A percentile compares a stretch with the other conserved stretches of the same genome.
Conservation (phyloP, 2,888 invertebrate species). For the Clanis bilineata region DNA sequence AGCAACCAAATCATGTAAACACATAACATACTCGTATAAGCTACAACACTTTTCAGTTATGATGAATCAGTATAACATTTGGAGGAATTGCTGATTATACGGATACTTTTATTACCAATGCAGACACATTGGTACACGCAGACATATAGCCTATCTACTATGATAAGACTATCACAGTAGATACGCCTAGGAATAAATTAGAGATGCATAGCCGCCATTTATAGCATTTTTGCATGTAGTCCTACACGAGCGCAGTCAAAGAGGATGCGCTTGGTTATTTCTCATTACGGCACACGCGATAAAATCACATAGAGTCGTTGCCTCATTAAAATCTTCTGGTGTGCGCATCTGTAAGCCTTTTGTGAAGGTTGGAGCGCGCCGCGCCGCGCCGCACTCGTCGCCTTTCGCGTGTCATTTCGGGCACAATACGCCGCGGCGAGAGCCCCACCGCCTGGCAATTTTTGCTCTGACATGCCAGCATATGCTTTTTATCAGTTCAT, state of each 20-base stretch:
- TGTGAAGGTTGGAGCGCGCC: slow-evolving; percentile 70
- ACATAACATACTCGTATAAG: too few species aligned
- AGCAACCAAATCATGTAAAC: background rate
- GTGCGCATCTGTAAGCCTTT: slow-evolving; percentile 81
- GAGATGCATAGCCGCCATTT: slow-evolving; percentile 47
- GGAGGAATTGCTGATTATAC: background rate
- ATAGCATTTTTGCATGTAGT: slow-evolving; percentile 63
- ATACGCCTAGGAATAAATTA: slow-evolving; percentile 35
- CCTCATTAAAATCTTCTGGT: slow-evolving; percentile 83
- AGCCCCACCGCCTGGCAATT: slow-evolving; percentile 61
- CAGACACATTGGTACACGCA: too few species aligned
- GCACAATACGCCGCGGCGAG: slow-evolving; percentile 68
- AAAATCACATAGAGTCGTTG: slow-evolving; percentile 81
- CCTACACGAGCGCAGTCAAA: slow-evolving; percentile 66
- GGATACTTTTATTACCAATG: background rate
- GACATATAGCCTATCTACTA: too few species aligned
- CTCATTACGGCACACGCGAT: slow-evolving; percentile 80
- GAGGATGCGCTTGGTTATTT: slow-evolving; percentile 81
- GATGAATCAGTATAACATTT: background rate
- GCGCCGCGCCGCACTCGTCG: slow-evolving; percentile 75
- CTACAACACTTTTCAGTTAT: background rate
- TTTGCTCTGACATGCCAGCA: slow-evolving; percentile 62
- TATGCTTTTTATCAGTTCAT: slow-evolving; percentile 68
- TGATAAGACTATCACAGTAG: too few species aligned
- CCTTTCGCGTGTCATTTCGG: slow-evolving; percentile 81